These are phyloP conservation scores for Lycocerus yunnanus DNA, from an alignment of 2,888 invertebrate species.

Conservation along the genomic window DNA sequence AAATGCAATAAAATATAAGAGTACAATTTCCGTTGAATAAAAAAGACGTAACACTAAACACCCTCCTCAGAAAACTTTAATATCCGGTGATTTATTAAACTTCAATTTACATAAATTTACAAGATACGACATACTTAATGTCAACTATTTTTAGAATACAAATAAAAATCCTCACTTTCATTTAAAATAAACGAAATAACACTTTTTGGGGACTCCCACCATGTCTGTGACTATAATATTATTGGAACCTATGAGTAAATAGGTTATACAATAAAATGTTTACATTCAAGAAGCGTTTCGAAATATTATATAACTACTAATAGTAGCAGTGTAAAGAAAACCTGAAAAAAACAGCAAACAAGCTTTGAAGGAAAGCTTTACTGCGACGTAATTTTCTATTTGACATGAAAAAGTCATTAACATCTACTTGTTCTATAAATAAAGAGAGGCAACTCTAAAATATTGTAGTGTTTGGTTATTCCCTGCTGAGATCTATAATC, in stretches of 20 bases:
- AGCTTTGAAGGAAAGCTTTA: background rate
- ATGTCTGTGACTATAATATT: background rate
- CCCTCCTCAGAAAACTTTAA: slow-evolving; percentile 8
- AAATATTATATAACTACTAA: background rate
- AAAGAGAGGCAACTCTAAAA: slow-evolving; percentile 17
- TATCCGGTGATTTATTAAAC: slow-evolving; percentile 9
- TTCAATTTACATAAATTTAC: background rate
- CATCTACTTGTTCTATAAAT: slow-evolving; percentile 17
- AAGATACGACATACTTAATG: slow-evolving; percentile 3
- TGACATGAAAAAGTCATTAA: slow-evolving; percentile 24
- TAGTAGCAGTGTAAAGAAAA: background rate
- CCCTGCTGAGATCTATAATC: slow-evolving; percentile 25
- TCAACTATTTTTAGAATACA: background rate
- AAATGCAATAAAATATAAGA: background rate
- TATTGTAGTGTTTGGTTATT: slow-evolving; percentile 24
- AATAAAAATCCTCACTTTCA: background rate
- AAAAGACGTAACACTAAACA: background rate
- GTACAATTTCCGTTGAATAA: background rate
- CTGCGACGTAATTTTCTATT: slow-evolving; percentile 11
- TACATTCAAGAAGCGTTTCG: background rate
- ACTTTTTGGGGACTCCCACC: background rate
- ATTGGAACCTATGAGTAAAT: background rate
- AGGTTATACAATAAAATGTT: background rate
- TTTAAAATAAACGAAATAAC: background rate
- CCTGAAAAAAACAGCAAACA: slow-evolving; percentile 5